A percentile compares a stretch with the other conserved stretches of the same genome.
Conservation (phyloP, 1,140 invertebrate genomes). For the Drosophila tsacasi region DNA sequence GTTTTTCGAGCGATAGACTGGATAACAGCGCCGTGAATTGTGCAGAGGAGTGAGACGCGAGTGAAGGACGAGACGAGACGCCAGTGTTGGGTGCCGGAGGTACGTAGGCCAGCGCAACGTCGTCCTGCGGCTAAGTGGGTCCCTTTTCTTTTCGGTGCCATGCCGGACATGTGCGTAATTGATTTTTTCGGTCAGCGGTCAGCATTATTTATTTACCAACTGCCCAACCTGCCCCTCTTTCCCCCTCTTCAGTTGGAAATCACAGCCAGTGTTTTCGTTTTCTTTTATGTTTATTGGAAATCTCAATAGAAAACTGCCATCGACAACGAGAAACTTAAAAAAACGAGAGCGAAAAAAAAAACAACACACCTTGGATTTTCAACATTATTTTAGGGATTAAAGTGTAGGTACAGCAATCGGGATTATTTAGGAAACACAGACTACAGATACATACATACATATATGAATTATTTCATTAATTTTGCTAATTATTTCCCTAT, state of each 20-base stretch:
- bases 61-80: not conserved
- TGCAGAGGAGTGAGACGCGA: conserved; percentile 1
- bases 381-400: conserved; percentile 50
- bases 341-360: not conserved
- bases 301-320: conserved; percentile 40
- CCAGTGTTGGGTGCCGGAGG: conserved; percentile 1
- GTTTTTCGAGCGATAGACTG: conserved; percentile 15
- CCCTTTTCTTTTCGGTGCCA: not conserved
- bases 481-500: conserved; percentile 38
- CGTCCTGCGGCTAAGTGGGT: conserved; percentile 1
- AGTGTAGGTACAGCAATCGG: conserved; percentile 42
- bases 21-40: conserved; percentile 1
- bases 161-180: conserved; percentile 21
- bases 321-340: not conserved
- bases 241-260: not conserved
- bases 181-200: conserved; percentile 18
- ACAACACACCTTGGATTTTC: conserved; percentile 22
- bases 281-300: conserved; percentile 38
- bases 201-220: conserved; percentile 35
- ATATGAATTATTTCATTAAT: conserved; percentile 34
- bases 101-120: not conserved
- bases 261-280: not conserved
- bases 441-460: conserved; percentile 19
- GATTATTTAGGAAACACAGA: conserved; percentile 29
- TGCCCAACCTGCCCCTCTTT: not conserved